A percentile compares a stretch with the other conserved stretches of the same genome.
These are phyloP conservation scores for Camponotus fellah DNA, from an alignment of 2,888 invertebrate genomes.

Conservation along the genomic window DNA sequence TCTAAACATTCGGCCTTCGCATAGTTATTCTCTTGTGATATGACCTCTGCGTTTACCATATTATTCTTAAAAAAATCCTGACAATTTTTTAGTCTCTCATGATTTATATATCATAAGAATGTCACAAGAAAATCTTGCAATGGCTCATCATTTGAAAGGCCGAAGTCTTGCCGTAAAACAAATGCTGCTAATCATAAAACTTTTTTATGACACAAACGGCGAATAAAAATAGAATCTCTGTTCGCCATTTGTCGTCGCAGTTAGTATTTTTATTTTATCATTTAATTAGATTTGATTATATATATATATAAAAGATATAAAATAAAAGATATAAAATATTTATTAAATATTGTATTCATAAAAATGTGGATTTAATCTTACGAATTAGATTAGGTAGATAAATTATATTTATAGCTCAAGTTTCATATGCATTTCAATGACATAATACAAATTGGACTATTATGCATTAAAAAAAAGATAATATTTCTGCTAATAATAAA, in stretches of 20 bases:
- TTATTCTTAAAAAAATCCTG: neutral
- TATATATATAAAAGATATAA: too few species aligned
- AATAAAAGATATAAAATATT: neutral
- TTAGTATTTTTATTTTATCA: neutral
- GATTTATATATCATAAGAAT: neutral
- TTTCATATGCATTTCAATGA: neutral
- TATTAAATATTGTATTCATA: neutral
- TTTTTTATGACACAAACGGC: neutral
- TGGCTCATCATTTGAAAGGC: neutral
- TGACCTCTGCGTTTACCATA: neutral
- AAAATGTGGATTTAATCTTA: neutral
- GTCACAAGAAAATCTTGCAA: constrained; percentile 10
- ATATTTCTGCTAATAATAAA: too few species aligned
- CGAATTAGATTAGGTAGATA: neutral
- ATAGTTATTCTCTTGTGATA: neutral
- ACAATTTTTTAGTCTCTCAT: neutral
- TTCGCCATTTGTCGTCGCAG: too few species aligned
- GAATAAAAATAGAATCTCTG: neutral
- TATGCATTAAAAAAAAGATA: too few species aligned
- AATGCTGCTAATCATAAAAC: constrained; percentile 30
- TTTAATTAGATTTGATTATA: neutral
- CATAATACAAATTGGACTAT: neutral
- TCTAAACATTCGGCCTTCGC: constrained; percentile 13
- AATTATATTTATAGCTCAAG: neutral
- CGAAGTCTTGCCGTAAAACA: neutral